Base-by-base conservation (phyloP, 1,140 invertebrate species). In the Diploscapter pachys region DNA sequence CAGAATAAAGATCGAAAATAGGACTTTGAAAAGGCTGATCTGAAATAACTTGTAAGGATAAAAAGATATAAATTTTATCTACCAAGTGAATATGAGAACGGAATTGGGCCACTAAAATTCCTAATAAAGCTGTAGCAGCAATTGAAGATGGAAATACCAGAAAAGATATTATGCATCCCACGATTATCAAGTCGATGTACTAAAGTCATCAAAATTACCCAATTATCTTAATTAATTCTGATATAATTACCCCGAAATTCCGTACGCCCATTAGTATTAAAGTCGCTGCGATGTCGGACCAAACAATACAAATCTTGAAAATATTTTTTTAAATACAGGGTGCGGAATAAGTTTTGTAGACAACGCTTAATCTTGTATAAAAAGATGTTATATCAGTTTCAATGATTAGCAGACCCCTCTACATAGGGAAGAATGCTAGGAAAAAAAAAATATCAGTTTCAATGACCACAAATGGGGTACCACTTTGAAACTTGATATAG, bases 271-370 rank as follows among this genome's bases (percentile, higher is more conserved):
- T 81, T 3, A 84, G 76, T 56, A 72, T 72, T 78, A 83, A 77
- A 13, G 82, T 84, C n/a, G 81, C 50, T 0, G 81, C 80, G 49
- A 82, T 66, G 75, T 83, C 76, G n/a, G 70, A 75, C 81, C 81
- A 83, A 11, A 79, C 49, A 55, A 83, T 73, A 61, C 82, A 83
- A 51, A 76, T 70, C 74, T 76, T 75, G 49, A 71, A 50, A 9
- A 71, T 52, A 73, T 67, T 59, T 31, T 65, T 5, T 59, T 50
- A 48, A 68, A 11, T 69, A 8, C 67, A 69, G 55, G 52, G 8
- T 66, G 6, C 31, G 9, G 57, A 13, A 11, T 9, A 13, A 13
- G 57, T 59, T 59, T 59, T 59, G 31, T 31, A 31, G 31, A 31
- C 31, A 31, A 31, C 31, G 57, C 57, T 13, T 59, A 59, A 13